A percentile compares a stretch with the other conserved stretches of the same genome.
These are phyloP conservation scores for Tychaedon coryphoeus DNA, from an alignment of 2,113 vertebrate genomes.

Conservation along the genomic window DNA sequence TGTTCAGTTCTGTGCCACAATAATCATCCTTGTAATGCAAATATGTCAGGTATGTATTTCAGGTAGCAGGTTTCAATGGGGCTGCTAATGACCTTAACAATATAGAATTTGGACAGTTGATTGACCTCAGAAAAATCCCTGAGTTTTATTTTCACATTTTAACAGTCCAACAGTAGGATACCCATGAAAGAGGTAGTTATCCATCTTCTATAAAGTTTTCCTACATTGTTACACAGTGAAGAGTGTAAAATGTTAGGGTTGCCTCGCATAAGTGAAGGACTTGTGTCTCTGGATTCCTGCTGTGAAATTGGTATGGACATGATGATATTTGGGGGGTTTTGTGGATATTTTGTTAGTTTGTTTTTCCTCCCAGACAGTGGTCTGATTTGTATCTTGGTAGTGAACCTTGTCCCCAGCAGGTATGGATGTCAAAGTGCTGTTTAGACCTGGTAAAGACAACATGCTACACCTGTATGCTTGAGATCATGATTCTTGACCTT, in stretches of 20 bases:
- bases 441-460: background rate
- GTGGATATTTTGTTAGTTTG: background rate
- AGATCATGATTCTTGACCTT: background rate
- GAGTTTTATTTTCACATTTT: background rate
- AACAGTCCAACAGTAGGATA: background rate
- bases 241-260: background rate
- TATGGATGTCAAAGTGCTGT: background rate
- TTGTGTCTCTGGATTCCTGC: background rate
- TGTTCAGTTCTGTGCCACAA: rapidly evolving
- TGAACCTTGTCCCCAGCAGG: background rate
- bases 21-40: background rate
- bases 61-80: background rate
- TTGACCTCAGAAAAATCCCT: background rate
- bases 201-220: background rate
- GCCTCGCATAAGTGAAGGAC: background rate
- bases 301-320: background rate
- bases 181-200: background rate
- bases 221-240: background rate
- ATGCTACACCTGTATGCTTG: background rate
- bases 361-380: background rate
- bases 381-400: background rate
- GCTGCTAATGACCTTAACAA: background rate
- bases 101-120: background rate
- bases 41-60: rapidly evolving
- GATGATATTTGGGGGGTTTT: background rate